Percentiles rank a stretch among this genome's conserved stretches.
These are phyloP conservation scores for Naja naja DNA, from an alignment of 2,113 vertebrate genomes.

Conservation along the genomic window DNA sequence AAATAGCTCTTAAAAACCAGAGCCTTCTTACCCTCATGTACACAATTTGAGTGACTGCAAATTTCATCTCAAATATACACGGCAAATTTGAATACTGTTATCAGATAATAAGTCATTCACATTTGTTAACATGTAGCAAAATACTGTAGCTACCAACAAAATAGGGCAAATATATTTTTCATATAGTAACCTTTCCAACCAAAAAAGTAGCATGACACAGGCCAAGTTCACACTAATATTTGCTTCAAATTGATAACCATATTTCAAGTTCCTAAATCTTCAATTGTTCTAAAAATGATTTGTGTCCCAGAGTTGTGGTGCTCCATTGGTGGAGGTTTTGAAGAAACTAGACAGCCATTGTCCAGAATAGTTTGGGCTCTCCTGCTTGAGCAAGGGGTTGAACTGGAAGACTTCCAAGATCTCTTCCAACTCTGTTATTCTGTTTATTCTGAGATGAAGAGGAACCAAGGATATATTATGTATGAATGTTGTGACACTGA, in stretches of 20 bases:
- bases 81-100: neutral
- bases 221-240: neutral
- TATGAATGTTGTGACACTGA: neutral
- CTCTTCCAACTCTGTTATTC: neutral
- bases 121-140: neutral
- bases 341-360: neutral
- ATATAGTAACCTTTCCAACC: neutral
- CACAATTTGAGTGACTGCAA: neutral
- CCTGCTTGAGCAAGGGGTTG: neutral
- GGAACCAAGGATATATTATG: neutral
- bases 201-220: neutral
- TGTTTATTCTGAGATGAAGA: neutral
- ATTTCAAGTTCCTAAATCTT: neutral
- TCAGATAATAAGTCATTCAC: neutral
- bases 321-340: neutral
- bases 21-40: neutral
- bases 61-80: neutral
- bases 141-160: neutral
- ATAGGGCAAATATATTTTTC: neutral
- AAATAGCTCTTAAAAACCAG: neutral
- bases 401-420: neutral
- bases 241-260: neutral
- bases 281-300: neutral
- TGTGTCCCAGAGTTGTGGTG: neutral
- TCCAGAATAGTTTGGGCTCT: neutral